Base-by-base conservation (phyloP, 1,140 invertebrate species). In the Cydia strobilella region DNA sequence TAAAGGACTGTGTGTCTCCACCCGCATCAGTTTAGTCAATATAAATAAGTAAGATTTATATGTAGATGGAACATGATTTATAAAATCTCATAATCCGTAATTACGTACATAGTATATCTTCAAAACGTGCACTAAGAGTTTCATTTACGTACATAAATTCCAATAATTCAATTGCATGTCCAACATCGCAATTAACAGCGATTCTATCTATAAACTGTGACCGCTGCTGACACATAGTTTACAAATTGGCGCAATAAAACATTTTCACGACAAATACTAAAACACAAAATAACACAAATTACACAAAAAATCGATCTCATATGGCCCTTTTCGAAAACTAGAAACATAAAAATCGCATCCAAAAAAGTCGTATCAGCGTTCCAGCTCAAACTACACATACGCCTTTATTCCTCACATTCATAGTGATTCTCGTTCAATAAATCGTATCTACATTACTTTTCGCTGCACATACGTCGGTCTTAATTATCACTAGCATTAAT, bases 401-500 rank as follows among this genome's bases (percentile, higher is more conserved):
- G 54, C 18, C 54, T 12, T 59, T 59, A 23, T 59, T 59, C 18
- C 20, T 59, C 2, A 12, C 15, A 23, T 0, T 20, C 3, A 59
- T 7, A 9, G n/a, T 20, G 13, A 59, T 20, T 12, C 54, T 59
- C 20, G 4, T 59, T n/a, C 20, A 59, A 23, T 59, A 23, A 59
- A 20, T 23, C 54, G 20, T 59, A 59, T 23, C 9, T 23, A 2
- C 54, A 23, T 20, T 59, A 23, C 54, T 59, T 59, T 20, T 20
- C 54, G 20, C 54, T 23, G 54, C 20, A 59, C 54, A 23, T 59
- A 59, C 20, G 54, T 12, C 20, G 4, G 23, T 59, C 3, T 12
- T 10, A 59, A 23, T 59, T 59, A 23, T 59, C 54, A 59, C 20
- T 23, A 39, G 23, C 74, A 82, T 82, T 78, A 80, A 83, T 80